Evolutionary conservation across 2,797 vertebrate genomes (phyloP), one percentile per base, ranked within the genome.

Genomic region (Phalanger gymnotis): DNA sequence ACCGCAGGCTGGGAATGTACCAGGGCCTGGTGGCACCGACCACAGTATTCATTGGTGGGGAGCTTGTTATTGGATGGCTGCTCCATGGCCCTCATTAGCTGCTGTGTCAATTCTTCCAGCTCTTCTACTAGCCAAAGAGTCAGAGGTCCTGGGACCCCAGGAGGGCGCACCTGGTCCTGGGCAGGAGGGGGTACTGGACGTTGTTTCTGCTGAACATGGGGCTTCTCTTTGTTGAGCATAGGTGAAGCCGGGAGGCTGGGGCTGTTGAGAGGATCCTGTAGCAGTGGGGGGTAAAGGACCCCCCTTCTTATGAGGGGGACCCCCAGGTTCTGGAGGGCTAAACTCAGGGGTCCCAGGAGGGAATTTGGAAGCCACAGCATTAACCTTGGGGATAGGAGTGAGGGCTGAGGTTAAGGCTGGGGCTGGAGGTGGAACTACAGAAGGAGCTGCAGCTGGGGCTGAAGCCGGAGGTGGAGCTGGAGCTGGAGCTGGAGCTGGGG

Each of bases 41-140:
- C 99, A 1, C 99, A 99, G n/a, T 99, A 98, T 98, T 99, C 99
- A 96, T 98, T 99, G 91, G 98, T 98, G 0, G 99, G 96, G 40
- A 99, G 98, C 5, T 98, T 98, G 95, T 99, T 99, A 93, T 99
- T 97, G 5, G 99, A 99, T 0, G 99, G 99, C 0, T 99, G 99
- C 90, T 99, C 99, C 99, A 99, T 99, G 98, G 99, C 99, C 98
- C 99, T 99, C 97, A 99, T 99, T 95, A 99, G 99, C 96, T 99
- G 99, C 98, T 99, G 98, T 14, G 99, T 99, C 98, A 99, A 98
- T 98, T 98, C 99, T 98, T 99, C 99, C 98, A 99, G 98, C 97
- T 99, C 99, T 96, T 99, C 99, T 52, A 99, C 99, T 96, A 99
- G 99, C 97, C 99, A 99, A 99, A 99, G 99, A 93, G 99, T 99